Evolutionary conservation across 2,888 invertebrate species (phyloP).

Genomic region (Notodonta dromedarius): DNA sequence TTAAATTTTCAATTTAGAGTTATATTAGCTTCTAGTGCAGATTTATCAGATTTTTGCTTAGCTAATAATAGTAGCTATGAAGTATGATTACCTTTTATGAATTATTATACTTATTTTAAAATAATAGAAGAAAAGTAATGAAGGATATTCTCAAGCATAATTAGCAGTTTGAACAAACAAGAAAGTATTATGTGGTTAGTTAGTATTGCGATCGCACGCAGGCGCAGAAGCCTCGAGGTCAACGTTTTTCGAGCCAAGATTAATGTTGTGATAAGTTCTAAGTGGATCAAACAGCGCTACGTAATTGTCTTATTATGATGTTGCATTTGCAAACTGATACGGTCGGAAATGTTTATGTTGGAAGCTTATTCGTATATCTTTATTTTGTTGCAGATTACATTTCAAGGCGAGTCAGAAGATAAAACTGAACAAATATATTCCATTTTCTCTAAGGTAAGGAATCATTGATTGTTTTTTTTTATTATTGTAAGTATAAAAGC

Average conservation of each 20-base stretch:
- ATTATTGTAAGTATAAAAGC: no score
- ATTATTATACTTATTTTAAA: neutral
- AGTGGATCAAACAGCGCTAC: slow-evolving; percentile 42
- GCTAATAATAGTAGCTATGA: no score
- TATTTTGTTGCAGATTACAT: slow-evolving; percentile 40
- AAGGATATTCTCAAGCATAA: slow-evolving; percentile 9
- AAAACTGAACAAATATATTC: neutral
- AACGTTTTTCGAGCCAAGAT: slow-evolving; percentile 41
- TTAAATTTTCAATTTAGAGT: no score
- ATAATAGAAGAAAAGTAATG: neutral
- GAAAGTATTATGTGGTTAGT: slow-evolving; percentile 30
- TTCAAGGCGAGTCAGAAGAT: slow-evolving; percentile 18
- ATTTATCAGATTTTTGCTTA: no score
- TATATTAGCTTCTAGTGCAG: no score
- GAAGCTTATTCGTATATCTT: slow-evolving; percentile 24
- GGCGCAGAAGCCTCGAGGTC: slow-evolving; percentile 32
- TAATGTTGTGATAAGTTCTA: slow-evolving; percentile 41
- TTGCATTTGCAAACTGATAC: slow-evolving; percentile 41
- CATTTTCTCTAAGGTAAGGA: neutral
- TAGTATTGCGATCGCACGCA: slow-evolving; percentile 21
- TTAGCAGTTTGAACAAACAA: slow-evolving; percentile 18
- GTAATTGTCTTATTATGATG: slow-evolving; percentile 48
- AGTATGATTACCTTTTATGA: no score
- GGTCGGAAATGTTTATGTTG: slow-evolving; percentile 30
- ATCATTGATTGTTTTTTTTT: neutral